Conservation (phyloP, 2,888 invertebrate genomes). For the Colostygia pectinataria region DNA sequence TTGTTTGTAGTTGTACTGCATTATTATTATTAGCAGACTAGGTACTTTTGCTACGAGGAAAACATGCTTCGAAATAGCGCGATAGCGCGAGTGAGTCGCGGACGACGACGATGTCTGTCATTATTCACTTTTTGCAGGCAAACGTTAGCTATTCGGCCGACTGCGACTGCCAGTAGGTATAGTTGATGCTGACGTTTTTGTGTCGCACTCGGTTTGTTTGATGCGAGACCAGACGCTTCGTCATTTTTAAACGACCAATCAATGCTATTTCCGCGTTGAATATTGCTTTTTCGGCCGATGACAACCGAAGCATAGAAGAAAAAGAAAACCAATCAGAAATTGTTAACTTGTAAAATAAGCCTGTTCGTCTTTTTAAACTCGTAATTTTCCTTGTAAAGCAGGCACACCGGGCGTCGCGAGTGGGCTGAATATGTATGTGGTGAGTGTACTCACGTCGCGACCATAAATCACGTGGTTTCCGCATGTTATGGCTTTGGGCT, state of each 20-base stretch:
- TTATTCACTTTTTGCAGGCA: constrained; percentile 67
- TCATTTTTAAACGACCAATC: constrained; percentile 62
- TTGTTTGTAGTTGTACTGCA: constrained; percentile 47
- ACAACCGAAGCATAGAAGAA: constrained; percentile 41
- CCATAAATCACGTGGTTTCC: constrained; percentile 46
- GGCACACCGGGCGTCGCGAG: constrained; percentile 7
- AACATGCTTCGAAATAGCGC: constrained; percentile 72
- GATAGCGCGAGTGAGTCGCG: constrained; percentile 58
- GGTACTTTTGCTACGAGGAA: constrained; percentile 69
- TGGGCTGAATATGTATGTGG: constrained; percentile 10
- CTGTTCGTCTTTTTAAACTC: constrained; percentile 25
- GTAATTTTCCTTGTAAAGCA: constrained; percentile 22
- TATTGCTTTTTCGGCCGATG: too few relatives aligned
- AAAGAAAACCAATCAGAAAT: constrained; percentile 42
- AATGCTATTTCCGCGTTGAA: constrained; percentile 58
- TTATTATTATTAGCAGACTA: constrained; percentile 57
- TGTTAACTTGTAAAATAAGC: constrained; percentile 36
- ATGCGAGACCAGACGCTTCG: constrained; percentile 56
- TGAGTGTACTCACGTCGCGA: constrained; percentile 23
- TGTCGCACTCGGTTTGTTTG: constrained; percentile 52
- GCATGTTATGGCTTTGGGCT: constrained; percentile 44
- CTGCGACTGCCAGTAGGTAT: constrained; percentile 52
- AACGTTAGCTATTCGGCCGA: constrained; percentile 33
- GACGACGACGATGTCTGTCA: constrained; percentile 49
- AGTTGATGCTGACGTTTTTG: constrained; percentile 63